Base-by-base conservation (phyloP, 2,888 invertebrate species). In the Chaetoderma sp. region DNA sequence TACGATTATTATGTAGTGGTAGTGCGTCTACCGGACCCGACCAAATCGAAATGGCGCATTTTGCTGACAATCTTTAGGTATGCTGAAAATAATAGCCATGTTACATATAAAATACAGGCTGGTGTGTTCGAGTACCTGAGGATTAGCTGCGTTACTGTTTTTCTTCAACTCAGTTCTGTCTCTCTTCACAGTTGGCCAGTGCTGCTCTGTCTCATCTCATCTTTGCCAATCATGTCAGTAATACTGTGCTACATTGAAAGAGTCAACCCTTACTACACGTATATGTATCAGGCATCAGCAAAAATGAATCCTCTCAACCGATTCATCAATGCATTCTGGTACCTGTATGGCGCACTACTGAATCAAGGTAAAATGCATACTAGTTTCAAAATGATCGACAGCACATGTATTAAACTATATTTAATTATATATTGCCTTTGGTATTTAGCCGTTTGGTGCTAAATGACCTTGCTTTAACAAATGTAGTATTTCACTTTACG, bases 301-400 rank as follows among this genome's bases (percentile, higher is more conserved):
- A 16, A 13, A 18, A 13, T 21, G 18, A 10, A 21, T n/a, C 25
- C 36, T 4, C 36, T 56, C 2, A 71, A 23, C 54, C 69, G n/a
- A 64, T 67, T 67, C 32, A 64, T 70, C 8, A 72, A 75, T 25
- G 67, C 75, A 77, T 88, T 93, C 42, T 94, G 94, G 93, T 96
- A 96, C 80, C 91, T 94, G 82, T 96, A 94, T 80, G 96, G 96
- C 0, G 95, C 96, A 1, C 87, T 96, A 58, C 88, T 96, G 42
- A 95, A 96, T 79, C 95, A 96, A 91, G 95, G 95, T 93, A 80
- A 60, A 67, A n/a, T n/a, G n/a, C n/a, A n/a, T n/a, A n/a, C n/a
- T n/a, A n/a, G n/a, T n/a, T n/a, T n/a, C n/a, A n/a, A n/a, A n/a
- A n/a, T n/a, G n/a, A n/a, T n/a, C n/a, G n/a, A n/a, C n/a, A n/a